Evolutionary conservation across 2,888 invertebrate genomes (phyloP), one percentile per base, ranked within the genome.

Genomic region (Tachystola acroxantha): DNA sequence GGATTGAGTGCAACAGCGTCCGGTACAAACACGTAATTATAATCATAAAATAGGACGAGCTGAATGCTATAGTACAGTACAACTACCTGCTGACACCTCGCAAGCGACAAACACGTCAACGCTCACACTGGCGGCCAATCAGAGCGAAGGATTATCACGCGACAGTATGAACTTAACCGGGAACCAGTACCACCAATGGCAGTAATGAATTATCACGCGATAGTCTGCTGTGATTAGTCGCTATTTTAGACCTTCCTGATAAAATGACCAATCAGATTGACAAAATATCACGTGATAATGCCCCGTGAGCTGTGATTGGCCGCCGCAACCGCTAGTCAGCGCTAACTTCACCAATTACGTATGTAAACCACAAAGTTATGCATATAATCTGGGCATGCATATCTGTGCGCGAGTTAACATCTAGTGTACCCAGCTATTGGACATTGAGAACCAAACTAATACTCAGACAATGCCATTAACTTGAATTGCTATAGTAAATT

Each of bases 401-500:
- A 36, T 36, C 13, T 27, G 26, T 28, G 32, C 34, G 11, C 10
- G 19, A 29, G 29, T 29, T 14, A 14, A 30, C 14, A 30, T 19
- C n/a, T 30, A 14, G 30, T 30, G 30, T 14, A 28, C 13, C 30
- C 32, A 24, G 32, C 33, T 14, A 80, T 79, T 25, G 9, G 25
- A 25, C 25, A 25, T 25, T n/a, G 25, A 25, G 25, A 25, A 25
- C 42, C 52, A 50, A 51, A 56, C 50, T 51, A 53, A 10, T 6
- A 6, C 50, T 40, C 47, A 53, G 63, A 58, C 59, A 48, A n/a
- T n/a, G n/a, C n/a, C n/a, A n/a, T n/a, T n/a, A n/a, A n/a, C n/a
- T n/a, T n/a, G n/a, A n/a, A n/a, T n/a, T n/a, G n/a, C n/a, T n/a
- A n/a, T n/a, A n/a, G n/a, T n/a, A n/a, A n/a, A n/a, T n/a, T n/a